These are phyloP conservation scores for Eumeta japonica DNA, from an alignment of 1,140 invertebrate species.

Conservation along the genomic window DNA sequence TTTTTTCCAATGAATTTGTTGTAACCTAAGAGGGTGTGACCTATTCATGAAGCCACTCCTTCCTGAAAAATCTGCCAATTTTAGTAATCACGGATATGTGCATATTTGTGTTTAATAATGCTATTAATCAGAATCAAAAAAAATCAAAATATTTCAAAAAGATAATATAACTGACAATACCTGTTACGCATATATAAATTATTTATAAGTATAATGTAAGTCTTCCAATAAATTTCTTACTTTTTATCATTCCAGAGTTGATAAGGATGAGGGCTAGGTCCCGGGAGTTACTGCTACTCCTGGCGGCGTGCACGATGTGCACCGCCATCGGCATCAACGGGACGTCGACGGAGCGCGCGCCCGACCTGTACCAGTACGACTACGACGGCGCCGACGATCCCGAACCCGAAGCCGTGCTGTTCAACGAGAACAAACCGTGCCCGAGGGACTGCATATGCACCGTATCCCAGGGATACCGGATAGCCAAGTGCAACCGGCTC, in stretches of 20 bases:
- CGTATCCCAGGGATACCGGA: constrained; percentile 44
- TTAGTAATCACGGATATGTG: too few species aligned
- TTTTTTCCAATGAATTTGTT: too few species aligned
- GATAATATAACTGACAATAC: too few species aligned
- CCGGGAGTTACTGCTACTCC: constrained; percentile 50
- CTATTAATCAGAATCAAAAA: too few species aligned
- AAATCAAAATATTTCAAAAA: too few species aligned
- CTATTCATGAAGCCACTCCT: too few species aligned
- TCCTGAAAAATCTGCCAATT: too few species aligned
- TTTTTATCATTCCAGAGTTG: constrained; percentile 47
- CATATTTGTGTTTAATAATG: too few species aligned
- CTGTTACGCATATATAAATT: too few species aligned
- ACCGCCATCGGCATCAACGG: constrained; percentile 36
- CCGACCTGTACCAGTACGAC: constrained; percentile 33
- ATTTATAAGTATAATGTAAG: too few species aligned
- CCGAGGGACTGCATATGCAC: constrained; percentile 54
- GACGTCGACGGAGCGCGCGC: constrained; percentile 27
- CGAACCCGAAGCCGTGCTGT: constrained; percentile 46
- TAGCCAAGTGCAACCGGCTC: constrained; percentile 54
- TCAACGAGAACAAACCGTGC: constrained; percentile 51
- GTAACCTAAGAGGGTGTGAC: too few species aligned
- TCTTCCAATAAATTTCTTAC: constrained; percentile 8
- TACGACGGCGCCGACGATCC: constrained; percentile 44
- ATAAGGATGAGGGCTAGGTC: constrained; percentile 49
- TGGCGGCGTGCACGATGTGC: constrained; percentile 43